Conservation (phyloP, 1,140 invertebrate genomes). For the Holcopasites calliopsidis region DNA sequence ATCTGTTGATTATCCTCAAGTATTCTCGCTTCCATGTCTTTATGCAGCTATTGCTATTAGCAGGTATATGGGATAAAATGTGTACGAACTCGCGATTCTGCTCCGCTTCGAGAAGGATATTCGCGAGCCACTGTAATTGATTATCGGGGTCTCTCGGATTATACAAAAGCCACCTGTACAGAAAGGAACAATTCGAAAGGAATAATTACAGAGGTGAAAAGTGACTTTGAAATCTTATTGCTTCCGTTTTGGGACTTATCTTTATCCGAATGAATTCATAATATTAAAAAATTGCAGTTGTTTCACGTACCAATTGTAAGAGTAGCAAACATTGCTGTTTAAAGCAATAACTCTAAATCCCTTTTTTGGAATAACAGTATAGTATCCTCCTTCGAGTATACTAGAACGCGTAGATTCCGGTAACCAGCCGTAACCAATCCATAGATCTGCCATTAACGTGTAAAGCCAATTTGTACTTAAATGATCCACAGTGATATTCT, state of each 20-base stretch:
- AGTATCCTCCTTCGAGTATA: constrained; percentile 85
- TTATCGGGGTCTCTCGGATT: constrained; percentile 82
- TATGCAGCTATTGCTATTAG: constrained; percentile 85
- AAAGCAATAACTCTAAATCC: constrained; percentile 87
- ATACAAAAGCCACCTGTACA: constrained; percentile 82
- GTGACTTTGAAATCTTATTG: too few relatives aligned
- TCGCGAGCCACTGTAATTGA: constrained; percentile 89
- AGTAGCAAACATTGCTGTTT: constrained; percentile 88
- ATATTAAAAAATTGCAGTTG: not conserved
- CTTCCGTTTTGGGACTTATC: too few relatives aligned
- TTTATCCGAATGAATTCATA: too few relatives aligned
- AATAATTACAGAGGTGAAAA: too few relatives aligned
- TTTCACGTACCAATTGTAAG: constrained; percentile 84
- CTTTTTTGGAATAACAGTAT: constrained; percentile 82
- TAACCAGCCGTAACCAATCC: constrained; percentile 82
- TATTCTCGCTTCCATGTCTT: constrained; percentile 85
- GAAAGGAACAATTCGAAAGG: not conserved
- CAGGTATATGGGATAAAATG: constrained; percentile 91
- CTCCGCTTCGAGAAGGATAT: constrained; percentile 86
- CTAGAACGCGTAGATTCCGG: constrained; percentile 82
- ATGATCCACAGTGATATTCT: constrained; percentile 74
- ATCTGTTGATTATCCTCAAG: constrained; percentile 82
- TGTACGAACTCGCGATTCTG: constrained; percentile 87
- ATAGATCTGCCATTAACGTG: constrained; percentile 82
- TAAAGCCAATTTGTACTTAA: constrained; percentile 87